Conservation (phyloP, 1,140 invertebrate genomes). For the Chrysomallon squamiferum region DNA sequence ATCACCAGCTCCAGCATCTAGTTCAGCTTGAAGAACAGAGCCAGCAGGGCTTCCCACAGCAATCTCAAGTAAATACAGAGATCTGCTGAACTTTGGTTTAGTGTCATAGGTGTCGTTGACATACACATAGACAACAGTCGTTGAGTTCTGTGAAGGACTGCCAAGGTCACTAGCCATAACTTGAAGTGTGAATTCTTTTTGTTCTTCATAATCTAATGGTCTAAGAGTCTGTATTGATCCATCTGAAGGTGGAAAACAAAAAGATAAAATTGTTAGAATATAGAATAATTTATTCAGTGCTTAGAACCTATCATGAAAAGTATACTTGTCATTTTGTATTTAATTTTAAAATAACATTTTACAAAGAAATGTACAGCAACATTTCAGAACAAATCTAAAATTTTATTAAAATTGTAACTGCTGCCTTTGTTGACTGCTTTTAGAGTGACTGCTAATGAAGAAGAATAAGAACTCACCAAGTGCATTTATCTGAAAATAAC, state of each 20-base stretch:
- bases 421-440: too few relatives aligned
- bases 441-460: too few relatives aligned
- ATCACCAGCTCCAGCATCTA: conserved; percentile 68
- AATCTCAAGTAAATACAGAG: conserved; percentile 68
- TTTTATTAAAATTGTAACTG: too few relatives aligned
- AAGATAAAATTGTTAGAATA: too few relatives aligned
- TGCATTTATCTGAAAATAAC: background rate
- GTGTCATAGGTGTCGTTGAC: conserved; percentile 34
- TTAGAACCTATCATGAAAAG: too few relatives aligned
- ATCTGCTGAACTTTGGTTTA: conserved; percentile 54
- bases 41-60: conserved; percentile 87
- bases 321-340: too few relatives aligned
- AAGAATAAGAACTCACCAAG: background rate
- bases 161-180: conserved; percentile 31
- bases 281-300: too few relatives aligned
- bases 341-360: too few relatives aligned
- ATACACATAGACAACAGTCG: conserved; percentile 6
- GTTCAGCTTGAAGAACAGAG: conserved; percentile 76
- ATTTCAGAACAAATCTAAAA: too few relatives aligned
- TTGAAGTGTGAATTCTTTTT: conserved; percentile 18
- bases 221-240: conserved; percentile 22
- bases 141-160: conserved; percentile 15
- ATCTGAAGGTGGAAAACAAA: too few relatives aligned
- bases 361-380: too few relatives aligned
- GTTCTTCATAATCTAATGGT: conserved; percentile 15